Base-by-base conservation (phyloP, 2,888 invertebrate genomes). In the Athripsodes cinereus region DNA sequence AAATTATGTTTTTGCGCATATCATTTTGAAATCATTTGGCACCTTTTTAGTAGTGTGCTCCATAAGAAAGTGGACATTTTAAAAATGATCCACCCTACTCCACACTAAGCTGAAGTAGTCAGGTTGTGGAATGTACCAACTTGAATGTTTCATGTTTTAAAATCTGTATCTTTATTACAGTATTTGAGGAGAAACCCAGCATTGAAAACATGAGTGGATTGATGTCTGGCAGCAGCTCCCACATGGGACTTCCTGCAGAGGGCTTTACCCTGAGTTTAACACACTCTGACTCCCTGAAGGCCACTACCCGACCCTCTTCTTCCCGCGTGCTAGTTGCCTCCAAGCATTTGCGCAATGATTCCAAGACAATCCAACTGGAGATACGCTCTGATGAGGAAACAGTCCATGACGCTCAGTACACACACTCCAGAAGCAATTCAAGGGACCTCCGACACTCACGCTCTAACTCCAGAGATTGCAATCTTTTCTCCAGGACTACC, bases 181-280 rank as follows among this genome's bases (percentile, higher is more conserved):
- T 90, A 57, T 90, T 90, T 70, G 89, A 89, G 68, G 90, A 90
- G 68, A 83, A 86, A 59, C 81, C 83, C 46, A 79, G 79, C 1
- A 73, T 77, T 16, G 79, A 81, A 60, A 78, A 80, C 71, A 74
- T 78, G 58, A 76, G 76, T 67, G 78, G 74, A 1, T 74, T 74
- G 67, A 70, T 76, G 1, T 76, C 77, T 13, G 75, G 72, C 5
- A 40, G 40, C 40, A 40, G 40, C 40, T 40, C 40, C 3, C 5
- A 3, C 10, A 10, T 3, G 26, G 26, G 26, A 6, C 3, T 26
- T 10, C 26, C 26, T 26, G 5, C 10, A 10, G 26, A 26, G 26
- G 26, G 26, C 26, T 10, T 26, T 10, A 26, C 40, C 40, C 40
- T 13, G 8, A 40, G 5, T 16, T 13, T 40, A 3, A 13, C 40